Conservation (phyloP, 2,797 vertebrate species). For the Pantherophis alleghaniensis region DNA sequence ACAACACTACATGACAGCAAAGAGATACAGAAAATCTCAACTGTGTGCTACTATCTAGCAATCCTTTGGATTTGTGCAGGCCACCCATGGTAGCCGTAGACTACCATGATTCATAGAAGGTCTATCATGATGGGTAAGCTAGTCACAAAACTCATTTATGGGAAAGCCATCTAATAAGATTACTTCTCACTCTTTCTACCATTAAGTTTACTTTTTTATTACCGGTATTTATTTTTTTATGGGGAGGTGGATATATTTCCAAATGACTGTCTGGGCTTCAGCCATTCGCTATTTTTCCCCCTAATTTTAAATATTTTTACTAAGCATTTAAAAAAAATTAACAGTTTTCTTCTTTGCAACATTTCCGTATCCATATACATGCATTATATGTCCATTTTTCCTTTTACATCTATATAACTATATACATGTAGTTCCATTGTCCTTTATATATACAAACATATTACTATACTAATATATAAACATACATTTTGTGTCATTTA, state of each 20-base stretch:
- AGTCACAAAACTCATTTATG: background rate
- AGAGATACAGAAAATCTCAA: background rate
- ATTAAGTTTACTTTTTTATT: background rate
- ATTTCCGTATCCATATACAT: no score
- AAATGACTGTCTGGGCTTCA: background rate
- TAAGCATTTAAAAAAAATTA: no score
- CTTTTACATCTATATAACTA: no score
- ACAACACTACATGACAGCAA: background rate
- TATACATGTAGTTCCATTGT: no score
- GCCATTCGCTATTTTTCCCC: background rate
- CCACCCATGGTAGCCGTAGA: background rate
- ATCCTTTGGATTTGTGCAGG: background rate
- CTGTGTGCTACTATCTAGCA: background rate
- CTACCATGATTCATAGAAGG: background rate
- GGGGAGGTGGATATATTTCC: background rate
- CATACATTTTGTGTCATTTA: no score
- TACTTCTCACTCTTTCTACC: background rate
- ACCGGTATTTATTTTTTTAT: background rate
- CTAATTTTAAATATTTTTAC: no score
- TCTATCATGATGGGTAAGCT: background rate
- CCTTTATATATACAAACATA: no score
- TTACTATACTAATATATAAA: no score
- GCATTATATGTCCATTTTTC: no score
- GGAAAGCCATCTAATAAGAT: background rate
- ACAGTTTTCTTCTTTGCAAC: no score